Percentiles rank a stretch among this genome's conserved stretches.
Evolutionary conservation across 2,113 vertebrate species (phyloP).

Genomic region (Suncus etruscus): DNA sequence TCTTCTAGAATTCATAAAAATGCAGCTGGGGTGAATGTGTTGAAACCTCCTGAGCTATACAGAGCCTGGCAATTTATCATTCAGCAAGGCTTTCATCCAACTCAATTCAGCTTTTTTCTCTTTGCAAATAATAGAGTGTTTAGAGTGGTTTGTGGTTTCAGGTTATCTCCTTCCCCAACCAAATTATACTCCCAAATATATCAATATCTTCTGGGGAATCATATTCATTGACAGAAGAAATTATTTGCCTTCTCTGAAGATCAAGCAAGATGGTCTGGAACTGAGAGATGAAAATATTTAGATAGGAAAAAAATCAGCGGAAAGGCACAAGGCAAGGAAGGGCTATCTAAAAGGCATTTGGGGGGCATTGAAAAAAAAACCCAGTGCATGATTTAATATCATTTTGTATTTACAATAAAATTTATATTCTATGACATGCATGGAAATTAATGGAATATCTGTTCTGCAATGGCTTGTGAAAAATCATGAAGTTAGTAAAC

Average conservation of each 20-base stretch:
- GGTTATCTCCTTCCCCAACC: slow-evolving; percentile 77
- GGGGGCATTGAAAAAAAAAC: slow-evolving; percentile 42
- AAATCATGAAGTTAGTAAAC: slow-evolving; percentile 38
- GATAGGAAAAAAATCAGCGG: slow-evolving; percentile 20
- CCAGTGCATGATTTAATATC: slow-evolving; percentile 28
- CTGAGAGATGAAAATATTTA: slow-evolving; percentile 75
- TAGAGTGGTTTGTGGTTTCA: slow-evolving; percentile 79
- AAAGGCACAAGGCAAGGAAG: background rate
- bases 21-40: slow-evolving; percentile 71
- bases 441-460: slow-evolving; percentile 22
- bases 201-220: slow-evolving; percentile 76
- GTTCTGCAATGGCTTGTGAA: slow-evolving; percentile 43
- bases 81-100: slow-evolving; percentile 70
- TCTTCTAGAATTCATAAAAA: slow-evolving; percentile 76
- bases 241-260: slow-evolving; percentile 77
- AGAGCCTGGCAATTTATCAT: slow-evolving; percentile 76
- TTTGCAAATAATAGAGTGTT: slow-evolving; percentile 77
- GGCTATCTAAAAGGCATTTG: slow-evolving; percentile 1
- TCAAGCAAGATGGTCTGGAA: slow-evolving; percentile 62
- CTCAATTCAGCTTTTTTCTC: slow-evolving; percentile 75
- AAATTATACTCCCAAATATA: slow-evolving; percentile 80
- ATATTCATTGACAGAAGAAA: slow-evolving; percentile 78
- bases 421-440: slow-evolving; percentile 24
- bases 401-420: slow-evolving; percentile 51
- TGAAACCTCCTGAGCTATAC: slow-evolving; percentile 61